phyloP scores from a whole-genome alignment of 2,113 vertebrate genomes.

The Origma solitaria region DNA sequence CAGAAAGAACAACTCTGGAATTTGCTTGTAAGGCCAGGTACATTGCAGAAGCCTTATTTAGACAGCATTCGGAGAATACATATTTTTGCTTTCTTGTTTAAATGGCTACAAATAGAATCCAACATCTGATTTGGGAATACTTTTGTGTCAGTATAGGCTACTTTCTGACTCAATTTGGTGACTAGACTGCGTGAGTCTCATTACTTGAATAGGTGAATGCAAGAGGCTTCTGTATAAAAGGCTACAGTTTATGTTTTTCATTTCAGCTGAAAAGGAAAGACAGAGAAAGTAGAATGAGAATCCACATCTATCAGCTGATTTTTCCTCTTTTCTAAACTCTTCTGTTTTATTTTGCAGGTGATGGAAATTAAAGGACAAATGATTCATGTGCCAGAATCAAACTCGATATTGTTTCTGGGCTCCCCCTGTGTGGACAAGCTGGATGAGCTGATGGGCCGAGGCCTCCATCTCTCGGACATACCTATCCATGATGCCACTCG shows the following conservation, averaged over 20 bases:
- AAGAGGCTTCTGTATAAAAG: not conserved
- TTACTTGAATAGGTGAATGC: not conserved
- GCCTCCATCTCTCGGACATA: constrained; percentile 94
- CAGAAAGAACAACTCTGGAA: not conserved
- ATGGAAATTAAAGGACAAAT: constrained; percentile 99
- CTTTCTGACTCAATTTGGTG: not conserved
- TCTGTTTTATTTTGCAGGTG: constrained; percentile 75
- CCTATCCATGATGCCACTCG: constrained; percentile 96
- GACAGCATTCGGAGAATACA: not conserved
- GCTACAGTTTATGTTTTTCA: not conserved
- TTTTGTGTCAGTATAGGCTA: not conserved
- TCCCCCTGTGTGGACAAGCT: constrained; percentile 96
- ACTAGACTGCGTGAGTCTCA: not conserved
- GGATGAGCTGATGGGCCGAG: constrained; percentile 96
- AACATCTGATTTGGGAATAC: not conserved
- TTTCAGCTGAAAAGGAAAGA: not conserved
- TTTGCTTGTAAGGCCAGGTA: not conserved
- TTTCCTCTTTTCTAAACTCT: not conserved
- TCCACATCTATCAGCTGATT: not conserved
- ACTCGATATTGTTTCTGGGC: constrained; percentile 91
- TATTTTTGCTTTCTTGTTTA: not conserved
- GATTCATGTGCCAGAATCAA: constrained; percentile 94
- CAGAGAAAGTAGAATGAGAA: not conserved
- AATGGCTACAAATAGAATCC: not conserved
- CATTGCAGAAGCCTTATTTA: not conserved